These are phyloP conservation scores for Babyrousa celebensis DNA, from an alignment of 2,797 vertebrate species.

Conservation along the genomic window DNA sequence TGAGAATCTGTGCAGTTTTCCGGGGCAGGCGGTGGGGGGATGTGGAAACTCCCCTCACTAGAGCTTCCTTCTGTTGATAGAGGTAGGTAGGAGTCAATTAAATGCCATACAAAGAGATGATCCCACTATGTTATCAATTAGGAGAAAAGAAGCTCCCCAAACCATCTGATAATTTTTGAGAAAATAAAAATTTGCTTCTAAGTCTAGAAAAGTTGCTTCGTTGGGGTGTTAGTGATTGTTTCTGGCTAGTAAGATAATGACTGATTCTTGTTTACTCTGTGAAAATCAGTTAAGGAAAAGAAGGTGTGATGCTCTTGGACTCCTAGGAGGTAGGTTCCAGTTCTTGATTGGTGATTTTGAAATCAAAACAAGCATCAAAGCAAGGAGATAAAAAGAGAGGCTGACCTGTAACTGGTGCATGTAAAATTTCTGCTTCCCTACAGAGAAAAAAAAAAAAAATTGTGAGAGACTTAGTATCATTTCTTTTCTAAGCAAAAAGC, in stretches of 20 bases:
- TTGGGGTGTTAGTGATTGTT: background rate
- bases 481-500: conserved; percentile 74
- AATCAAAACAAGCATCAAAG: conserved; percentile 70
- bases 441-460: conserved; percentile 48
- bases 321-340: background rate
- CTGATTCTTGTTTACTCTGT: conserved; percentile 39
- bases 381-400: background rate
- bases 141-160: conserved; percentile 7
- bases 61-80: background rate
- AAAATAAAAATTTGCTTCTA: background rate
- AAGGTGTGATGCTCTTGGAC: background rate
- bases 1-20: background rate
- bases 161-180: background rate
- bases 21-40: too few species aligned
- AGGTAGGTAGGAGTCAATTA: background rate
- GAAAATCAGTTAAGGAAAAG: conserved; percentile 36
- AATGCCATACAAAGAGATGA: background rate
- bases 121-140: background rate
- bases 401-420: background rate
- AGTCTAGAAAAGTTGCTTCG: background rate
- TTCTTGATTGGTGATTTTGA: conserved; percentile 39
- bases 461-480: conserved; percentile 78
- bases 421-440: conserved; percentile 53
- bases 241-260: background rate
- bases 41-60: background rate